phyloP scores from a whole-genome alignment of 2,113 vertebrate species.

The Australoheros scitulus region DNA sequence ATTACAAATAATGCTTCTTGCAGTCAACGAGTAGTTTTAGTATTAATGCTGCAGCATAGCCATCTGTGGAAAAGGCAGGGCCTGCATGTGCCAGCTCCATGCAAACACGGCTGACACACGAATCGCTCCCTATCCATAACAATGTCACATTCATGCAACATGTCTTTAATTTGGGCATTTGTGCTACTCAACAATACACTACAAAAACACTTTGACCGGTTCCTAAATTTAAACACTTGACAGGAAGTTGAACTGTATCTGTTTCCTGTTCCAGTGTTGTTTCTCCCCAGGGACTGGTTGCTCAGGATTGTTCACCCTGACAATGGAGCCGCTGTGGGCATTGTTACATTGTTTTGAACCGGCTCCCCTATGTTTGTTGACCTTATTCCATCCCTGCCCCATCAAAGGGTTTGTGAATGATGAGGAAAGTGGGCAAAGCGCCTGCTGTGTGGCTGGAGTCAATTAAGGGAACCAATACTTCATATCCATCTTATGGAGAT shows the following conservation, averaged over 20 bases:
- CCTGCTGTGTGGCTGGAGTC: constrained; percentile 20
- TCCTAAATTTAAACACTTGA: constrained; percentile 67
- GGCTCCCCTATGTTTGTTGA: constrained; percentile 27
- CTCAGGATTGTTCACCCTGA: constrained; percentile 67
- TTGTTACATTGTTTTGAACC: constrained; percentile 73
- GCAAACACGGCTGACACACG: constrained; percentile 25
- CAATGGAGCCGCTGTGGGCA: constrained; percentile 71
- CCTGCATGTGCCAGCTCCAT: background rate
- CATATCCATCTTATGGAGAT: background rate
- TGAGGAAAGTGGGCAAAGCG: constrained; percentile 32
- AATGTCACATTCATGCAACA: constrained; percentile 16
- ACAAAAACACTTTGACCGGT: constrained; percentile 7
- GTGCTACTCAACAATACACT: constrained; percentile 22
- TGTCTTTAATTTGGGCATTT: constrained; percentile 34
- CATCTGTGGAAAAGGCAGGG: background rate
- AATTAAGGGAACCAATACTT: constrained; percentile 33
- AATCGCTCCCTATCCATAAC: constrained; percentile 47
- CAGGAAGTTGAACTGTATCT: constrained; percentile 71
- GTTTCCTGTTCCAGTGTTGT: constrained; percentile 74
- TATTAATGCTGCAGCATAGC: background rate
- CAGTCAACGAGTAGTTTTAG: background rate
- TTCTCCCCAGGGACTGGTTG: constrained; percentile 53
- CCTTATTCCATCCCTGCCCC: constrained; percentile 30
- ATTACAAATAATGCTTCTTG: background rate
- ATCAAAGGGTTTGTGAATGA: constrained; percentile 52